phyloP scores from a whole-genome alignment of 2,888 invertebrate species.

The Strigamia maritima region DNA sequence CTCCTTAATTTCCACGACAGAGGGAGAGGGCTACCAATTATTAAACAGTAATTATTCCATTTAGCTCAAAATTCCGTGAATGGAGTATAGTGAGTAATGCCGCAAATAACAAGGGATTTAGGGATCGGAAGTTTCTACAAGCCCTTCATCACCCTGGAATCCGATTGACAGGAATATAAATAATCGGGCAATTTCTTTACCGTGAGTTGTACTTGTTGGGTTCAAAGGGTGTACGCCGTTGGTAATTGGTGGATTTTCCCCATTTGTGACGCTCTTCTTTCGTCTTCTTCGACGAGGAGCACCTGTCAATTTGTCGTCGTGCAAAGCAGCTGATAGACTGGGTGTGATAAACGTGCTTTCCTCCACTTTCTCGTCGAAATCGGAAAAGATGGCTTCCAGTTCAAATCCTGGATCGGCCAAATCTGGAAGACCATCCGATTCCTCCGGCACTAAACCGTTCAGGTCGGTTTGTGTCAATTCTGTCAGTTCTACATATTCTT shows the following conservation, averaged over 20 bases:
- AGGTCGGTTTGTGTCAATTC: constrained; percentile 70
- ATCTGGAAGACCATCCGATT: constrained; percentile 72
- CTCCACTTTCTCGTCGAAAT: constrained; percentile 43
- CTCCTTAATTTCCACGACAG: no score
- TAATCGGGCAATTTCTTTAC: neutral
- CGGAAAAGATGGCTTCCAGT: constrained; percentile 62
- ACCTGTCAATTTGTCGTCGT: constrained; percentile 4
- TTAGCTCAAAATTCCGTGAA: no score
- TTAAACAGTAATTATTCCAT: no score
- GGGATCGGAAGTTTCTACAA: no score
- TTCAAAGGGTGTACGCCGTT: neutral
- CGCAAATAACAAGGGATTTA: no score
- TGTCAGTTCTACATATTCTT: constrained; percentile 55
- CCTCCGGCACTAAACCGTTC: constrained; percentile 59
- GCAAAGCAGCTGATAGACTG: neutral
- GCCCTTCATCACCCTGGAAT: no score
- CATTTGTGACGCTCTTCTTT: constrained; percentile 1
- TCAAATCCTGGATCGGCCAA: constrained; percentile 80
- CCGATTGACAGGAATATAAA: no score
- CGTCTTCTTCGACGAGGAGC: neutral
- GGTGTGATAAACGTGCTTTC: constrained; percentile 38
- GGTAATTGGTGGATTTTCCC: neutral
- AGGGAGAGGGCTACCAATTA: no score
- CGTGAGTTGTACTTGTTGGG: neutral
- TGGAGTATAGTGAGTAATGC: no score